phyloP scores from a whole-genome alignment of 1,140 invertebrate species.

The Probaryconus sp. region DNA sequence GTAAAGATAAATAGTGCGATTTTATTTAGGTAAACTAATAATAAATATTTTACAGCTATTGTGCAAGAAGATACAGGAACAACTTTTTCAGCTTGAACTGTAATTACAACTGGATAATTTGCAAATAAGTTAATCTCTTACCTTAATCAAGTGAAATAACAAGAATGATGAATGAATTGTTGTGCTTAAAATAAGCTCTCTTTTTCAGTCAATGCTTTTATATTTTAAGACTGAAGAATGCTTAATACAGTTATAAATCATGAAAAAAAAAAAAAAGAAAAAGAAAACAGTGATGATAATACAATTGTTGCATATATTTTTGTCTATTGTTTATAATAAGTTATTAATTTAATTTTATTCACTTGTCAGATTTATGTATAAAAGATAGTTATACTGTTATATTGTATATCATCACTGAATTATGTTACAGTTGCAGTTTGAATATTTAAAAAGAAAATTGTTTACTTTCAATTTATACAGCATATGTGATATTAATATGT shows the following conservation, averaged over 20 bases:
- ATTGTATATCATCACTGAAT: conserved; percentile 14
- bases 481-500: conserved; percentile 31
- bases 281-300: conserved; percentile 12
- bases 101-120: conserved; percentile 35
- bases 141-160: too few relatives aligned
- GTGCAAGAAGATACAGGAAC: conserved; percentile 72
- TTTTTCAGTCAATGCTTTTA: too few relatives aligned
- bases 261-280: too few relatives aligned
- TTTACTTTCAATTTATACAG: conserved; percentile 27
- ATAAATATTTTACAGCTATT: conserved; percentile 62
- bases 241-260: too few relatives aligned
- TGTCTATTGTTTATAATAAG: conserved; percentile 6
- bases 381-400: conserved; percentile 1
- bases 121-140: too few relatives aligned
- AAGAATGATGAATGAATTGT: too few relatives aligned
- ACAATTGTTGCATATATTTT: conserved; percentile 7
- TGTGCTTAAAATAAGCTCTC: too few relatives aligned
- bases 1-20: conserved; percentile 1
- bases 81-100: conserved; percentile 65
- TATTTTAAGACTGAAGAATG: too few relatives aligned
- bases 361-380: neutral
- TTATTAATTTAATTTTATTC: conserved; percentile 6
- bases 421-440: neutral
- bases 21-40: conserved; percentile 2
- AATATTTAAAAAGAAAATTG: conserved; percentile 2